phyloP scores from a whole-genome alignment of 2,797 vertebrate genomes.

The Tragopan temminckii region DNA sequence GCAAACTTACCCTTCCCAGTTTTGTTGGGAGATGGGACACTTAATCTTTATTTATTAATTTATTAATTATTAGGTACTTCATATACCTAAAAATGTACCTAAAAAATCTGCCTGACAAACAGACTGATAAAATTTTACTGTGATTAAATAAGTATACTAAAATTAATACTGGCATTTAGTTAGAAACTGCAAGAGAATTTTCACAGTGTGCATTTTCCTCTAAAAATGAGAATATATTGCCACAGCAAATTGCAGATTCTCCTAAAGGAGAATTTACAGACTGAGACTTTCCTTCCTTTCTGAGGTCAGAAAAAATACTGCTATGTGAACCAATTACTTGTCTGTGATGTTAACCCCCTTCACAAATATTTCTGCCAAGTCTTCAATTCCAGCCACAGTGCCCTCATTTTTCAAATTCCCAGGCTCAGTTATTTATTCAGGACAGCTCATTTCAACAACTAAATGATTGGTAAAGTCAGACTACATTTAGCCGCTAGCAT shows the following conservation, averaged over 20 bases:
- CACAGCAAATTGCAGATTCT: not conserved
- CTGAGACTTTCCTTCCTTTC: not conserved
- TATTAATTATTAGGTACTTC: not conserved
- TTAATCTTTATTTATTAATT: not conserved
- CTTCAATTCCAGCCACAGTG: conserved; percentile 29
- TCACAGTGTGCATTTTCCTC: not conserved
- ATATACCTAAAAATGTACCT: not conserved
- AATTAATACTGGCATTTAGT: conserved; percentile 44
- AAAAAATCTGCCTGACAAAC: not conserved
- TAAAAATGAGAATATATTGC: conserved; percentile 21
- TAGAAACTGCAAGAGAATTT: conserved; percentile 29
- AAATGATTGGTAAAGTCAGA: conserved; percentile 42
- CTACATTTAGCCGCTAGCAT: conserved; percentile 50
- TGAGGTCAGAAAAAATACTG: conserved; percentile 28
- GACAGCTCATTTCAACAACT: conserved; percentile 55
- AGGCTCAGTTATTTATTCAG: conserved; percentile 46
- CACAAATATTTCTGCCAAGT: conserved; percentile 12
- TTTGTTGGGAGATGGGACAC: not conserved
- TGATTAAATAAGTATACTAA: not conserved
- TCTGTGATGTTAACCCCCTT: not conserved
- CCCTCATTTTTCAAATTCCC: conserved; percentile 46
- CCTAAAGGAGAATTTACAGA: conserved; percentile 3
- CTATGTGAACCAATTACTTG: conserved; percentile 11
- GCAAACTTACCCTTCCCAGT: not conserved
- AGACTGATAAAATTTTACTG: not conserved